Conservation (phyloP, 2,888 invertebrate species). For the Mythimna vitellina region DNA sequence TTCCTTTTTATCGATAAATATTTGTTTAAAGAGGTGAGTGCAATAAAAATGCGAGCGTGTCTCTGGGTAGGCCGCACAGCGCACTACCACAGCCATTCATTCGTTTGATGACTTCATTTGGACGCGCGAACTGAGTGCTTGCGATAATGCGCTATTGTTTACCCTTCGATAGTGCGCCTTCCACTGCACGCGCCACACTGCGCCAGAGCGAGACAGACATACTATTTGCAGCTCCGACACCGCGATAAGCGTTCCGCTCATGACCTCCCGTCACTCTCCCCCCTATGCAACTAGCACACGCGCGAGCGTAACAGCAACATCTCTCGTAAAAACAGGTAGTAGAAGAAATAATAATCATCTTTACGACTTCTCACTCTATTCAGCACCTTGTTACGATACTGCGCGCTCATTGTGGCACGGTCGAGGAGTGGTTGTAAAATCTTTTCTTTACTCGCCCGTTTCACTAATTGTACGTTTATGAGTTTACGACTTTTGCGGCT, state of each 20-base stretch:
- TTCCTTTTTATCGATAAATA: constrained; percentile 81
- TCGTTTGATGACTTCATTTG: constrained; percentile 90
- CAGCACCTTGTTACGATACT: constrained; percentile 91
- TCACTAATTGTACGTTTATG: constrained; percentile 91
- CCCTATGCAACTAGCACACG: constrained; percentile 66
- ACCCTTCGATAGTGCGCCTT: constrained; percentile 90
- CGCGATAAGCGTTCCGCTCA: constrained; percentile 78
- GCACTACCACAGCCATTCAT: constrained; percentile 87
- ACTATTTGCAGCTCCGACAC: constrained; percentile 74
- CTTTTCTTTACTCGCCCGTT: constrained; percentile 90
- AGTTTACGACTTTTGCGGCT: constrained; percentile 89
- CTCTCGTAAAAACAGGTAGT: constrained; percentile 91
- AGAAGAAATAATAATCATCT: constrained; percentile 91
- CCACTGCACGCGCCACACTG: constrained; percentile 87
- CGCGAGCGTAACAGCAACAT: constrained; percentile 80
- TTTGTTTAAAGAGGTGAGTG: constrained; percentile 86
- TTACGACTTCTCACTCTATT: constrained; percentile 91
- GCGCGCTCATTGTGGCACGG: constrained; percentile 89
- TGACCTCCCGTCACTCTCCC: constrained; percentile 79
- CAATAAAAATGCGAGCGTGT: constrained; percentile 89
- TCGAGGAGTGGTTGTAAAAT: constrained; percentile 90
- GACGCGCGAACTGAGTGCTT: constrained; percentile 87
- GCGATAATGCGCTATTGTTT: constrained; percentile 91
- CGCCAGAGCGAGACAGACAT: constrained; percentile 82
- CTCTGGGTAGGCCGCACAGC: constrained; percentile 84